Conservation (phyloP, 2,797 vertebrate species). For the Atherinosoma microstoma region DNA sequence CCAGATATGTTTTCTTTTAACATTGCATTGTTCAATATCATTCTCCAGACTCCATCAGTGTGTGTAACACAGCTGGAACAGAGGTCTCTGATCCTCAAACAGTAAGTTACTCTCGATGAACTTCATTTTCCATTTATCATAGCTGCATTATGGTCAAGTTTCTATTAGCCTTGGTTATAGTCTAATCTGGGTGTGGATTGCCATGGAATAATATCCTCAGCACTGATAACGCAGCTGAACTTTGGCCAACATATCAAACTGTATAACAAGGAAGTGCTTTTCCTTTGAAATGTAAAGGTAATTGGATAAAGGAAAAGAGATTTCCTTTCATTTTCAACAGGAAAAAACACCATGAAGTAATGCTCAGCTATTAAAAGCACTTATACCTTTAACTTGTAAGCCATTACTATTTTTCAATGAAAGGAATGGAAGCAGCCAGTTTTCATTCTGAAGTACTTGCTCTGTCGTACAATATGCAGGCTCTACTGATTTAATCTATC, state of each 20-base stretch:
- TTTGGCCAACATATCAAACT: conserved; percentile 13
- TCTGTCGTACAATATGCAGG: conserved; percentile 7
- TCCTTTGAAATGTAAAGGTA: conserved; percentile 46
- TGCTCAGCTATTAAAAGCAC: conserved; percentile 14
- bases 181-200: conserved; percentile 45
- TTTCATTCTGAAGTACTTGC: conserved; percentile 26
- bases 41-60: conserved; percentile 69
- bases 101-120: conserved; percentile 70
- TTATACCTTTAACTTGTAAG: conserved; percentile 31
- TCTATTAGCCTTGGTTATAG: conserved; percentile 27
- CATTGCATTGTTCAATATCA: conserved; percentile 10
- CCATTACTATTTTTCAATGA: conserved; percentile 6
- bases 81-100: conserved; percentile 66
- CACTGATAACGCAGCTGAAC: conserved; percentile 43
- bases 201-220: conserved; percentile 2
- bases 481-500: conserved; percentile 19
- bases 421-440: conserved; percentile 2
- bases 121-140: neutral
- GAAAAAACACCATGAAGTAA: conserved; percentile 39
- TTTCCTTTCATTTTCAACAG: conserved; percentile 66
- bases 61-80: conserved; percentile 88
- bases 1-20: neutral
- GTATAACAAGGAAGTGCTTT: conserved; percentile 54
- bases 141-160: conserved; percentile 4
- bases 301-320: conserved; percentile 65